phyloP scores from a whole-genome alignment of 2,888 invertebrate genomes.

The Pharmacophagus antenor region DNA sequence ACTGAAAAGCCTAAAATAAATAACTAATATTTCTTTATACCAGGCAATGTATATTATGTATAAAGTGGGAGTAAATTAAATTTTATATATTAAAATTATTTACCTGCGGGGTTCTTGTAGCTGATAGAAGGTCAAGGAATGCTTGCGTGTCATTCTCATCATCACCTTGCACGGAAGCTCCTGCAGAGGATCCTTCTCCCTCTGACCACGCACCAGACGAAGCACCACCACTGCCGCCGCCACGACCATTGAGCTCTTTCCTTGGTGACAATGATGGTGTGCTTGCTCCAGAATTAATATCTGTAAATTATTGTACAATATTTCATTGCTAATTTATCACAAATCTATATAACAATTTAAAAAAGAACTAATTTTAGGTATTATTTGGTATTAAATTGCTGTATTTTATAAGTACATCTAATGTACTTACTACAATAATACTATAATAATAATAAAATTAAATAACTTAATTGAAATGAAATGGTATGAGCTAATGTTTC shows the following conservation, averaged over 20 bases:
- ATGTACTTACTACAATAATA: too few relatives aligned
- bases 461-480: neutral
- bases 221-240: slow-evolving; percentile 75
- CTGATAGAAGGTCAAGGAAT: slow-evolving; percentile 86
- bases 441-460: too few relatives aligned
- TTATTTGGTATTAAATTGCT: too few relatives aligned
- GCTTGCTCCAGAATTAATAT: slow-evolving; percentile 71
- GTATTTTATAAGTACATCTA: too few relatives aligned
- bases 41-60: too few relatives aligned
- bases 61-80: neutral
- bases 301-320: slow-evolving; percentile 45
- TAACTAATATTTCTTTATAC: too few relatives aligned
- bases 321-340: neutral
- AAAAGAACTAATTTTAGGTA: too few relatives aligned
- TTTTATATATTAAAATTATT: too few relatives aligned
- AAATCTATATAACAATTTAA: neutral
- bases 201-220: slow-evolving; percentile 88
- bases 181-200: slow-evolving; percentile 88
- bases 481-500: neutral
- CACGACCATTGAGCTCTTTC: slow-evolving; percentile 82
- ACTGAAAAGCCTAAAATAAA: too few relatives aligned
- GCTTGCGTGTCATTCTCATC: slow-evolving; percentile 86
- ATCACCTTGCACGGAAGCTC: slow-evolving; percentile 86
- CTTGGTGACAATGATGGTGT: slow-evolving; percentile 86
- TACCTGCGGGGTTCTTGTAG: slow-evolving; percentile 88